Evolutionary conservation across 2,888 invertebrate genomes (phyloP), one percentile per base, ranked within the genome.

Genomic region (Lucinisca nassula): DNA sequence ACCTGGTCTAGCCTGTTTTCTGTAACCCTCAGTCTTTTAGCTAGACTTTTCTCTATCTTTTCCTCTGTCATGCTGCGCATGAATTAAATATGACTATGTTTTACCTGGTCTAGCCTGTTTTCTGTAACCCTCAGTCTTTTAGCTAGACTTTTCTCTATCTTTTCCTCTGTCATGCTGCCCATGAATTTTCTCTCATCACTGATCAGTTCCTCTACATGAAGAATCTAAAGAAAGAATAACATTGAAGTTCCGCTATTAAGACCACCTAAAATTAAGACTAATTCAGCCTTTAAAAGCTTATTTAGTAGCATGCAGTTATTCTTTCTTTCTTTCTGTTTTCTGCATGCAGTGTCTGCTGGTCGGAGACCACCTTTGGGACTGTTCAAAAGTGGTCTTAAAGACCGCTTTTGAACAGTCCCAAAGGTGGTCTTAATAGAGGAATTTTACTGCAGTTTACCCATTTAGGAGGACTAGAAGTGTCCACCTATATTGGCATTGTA

Each of bases 1-100:
- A 93, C 93, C 92, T 94, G 93, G 78, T 94, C 92, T 8, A 94
- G 92, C 51, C 94, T 87, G 75, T 95, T 94, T 84, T 95, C 94
- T 58, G 93, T 92, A n/a, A 93, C 91, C 8, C 88, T 67, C 0
- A 91, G 80, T 78, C 90, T 82, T 70, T 93, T 94, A 37, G 85
- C 79, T 24, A 90, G 90, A 30, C 82, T 84, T 58, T 72, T 91
- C 45, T 92, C 87, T 6, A 80, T 79, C 8, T 75, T 79, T 0
- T 80, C 77, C 49, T 92, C 90, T 0, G 76, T 89, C n/a, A 78
- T 81, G 12, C 87, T 80, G 17, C 92, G 91, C 17, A 88, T 83
- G 74, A 90, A 58, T n/a, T n/a, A n/a, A n/a, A n/a, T n/a, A n/a
- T n/a, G n/a, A n/a, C n/a, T n/a, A n/a, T n/a, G 37, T 38, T 30